These are phyloP conservation scores for Salvelinus namaycush DNA, from an alignment of 2,113 vertebrate species.

Conservation along the genomic window DNA sequence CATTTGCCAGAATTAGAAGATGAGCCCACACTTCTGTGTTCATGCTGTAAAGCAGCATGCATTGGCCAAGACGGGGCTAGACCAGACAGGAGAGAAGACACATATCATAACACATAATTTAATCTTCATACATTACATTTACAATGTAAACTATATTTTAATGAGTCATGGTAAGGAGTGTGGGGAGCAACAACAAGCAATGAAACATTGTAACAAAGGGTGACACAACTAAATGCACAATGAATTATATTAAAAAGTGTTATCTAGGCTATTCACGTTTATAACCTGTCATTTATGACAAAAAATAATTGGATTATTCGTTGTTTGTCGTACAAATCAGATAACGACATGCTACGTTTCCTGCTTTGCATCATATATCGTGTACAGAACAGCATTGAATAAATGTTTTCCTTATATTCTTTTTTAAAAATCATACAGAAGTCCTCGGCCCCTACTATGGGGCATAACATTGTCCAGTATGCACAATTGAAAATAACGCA, in stretches of 20 bases:
- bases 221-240: conserved; percentile 51
- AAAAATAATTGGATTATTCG: not conserved
- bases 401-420: too few relatives aligned
- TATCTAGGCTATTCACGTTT: conserved; percentile 36
- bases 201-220: not conserved
- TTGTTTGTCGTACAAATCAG: not conserved
- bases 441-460: too few relatives aligned
- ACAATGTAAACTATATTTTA: not conserved
- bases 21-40: conserved; percentile 80
- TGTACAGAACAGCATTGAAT: too few relatives aligned
- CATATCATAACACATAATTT: not conserved
- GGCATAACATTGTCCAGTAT: too few relatives aligned
- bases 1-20: conserved; percentile 89
- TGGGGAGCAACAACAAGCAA: not conserved
- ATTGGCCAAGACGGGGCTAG: conserved; percentile 75
- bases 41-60: conserved; percentile 83
- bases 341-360: not conserved
- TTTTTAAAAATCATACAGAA: too few relatives aligned
- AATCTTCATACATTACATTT: not conserved
- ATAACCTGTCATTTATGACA: conserved; percentile 38
- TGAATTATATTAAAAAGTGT: conserved; percentile 25
- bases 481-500: too few relatives aligned
- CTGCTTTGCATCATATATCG: not conserved
- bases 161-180: not conserved
- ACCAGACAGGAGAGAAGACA: conserved; percentile 35